phyloP scores from a whole-genome alignment of 2,797 vertebrate genomes.

The Synanceia verrucosa region DNA sequence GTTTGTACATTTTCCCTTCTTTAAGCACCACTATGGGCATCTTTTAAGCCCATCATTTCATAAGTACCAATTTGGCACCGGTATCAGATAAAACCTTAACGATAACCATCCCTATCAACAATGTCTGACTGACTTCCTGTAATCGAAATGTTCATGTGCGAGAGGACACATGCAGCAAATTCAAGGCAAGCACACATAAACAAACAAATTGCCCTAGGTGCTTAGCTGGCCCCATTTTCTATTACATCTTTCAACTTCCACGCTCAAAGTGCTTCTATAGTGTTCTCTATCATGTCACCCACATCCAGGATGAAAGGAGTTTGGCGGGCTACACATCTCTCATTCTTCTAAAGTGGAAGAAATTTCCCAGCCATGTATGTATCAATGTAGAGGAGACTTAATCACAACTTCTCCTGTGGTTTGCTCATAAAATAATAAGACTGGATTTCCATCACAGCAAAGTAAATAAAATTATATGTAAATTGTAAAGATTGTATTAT shows the following conservation, averaged over 20 bases:
- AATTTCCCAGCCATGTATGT: not conserved
- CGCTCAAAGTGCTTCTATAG: not conserved
- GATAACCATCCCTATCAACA: no score
- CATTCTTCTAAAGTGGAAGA: not conserved
- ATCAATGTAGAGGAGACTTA: not conserved
- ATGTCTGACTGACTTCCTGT: not conserved
- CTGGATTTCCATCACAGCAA: not conserved
- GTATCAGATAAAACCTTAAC: no score
- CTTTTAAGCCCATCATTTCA: no score
- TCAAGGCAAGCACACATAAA: not conserved
- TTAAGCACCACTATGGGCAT: no score
- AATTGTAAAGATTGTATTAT: no score
- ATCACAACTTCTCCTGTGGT: no score
- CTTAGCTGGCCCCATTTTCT: not conserved
- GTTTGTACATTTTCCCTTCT: no score
- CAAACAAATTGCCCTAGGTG: constrained; percentile 1
- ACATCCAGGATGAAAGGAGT: not conserved
- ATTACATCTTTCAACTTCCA: not conserved
- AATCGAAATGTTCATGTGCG: not conserved
- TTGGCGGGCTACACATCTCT: not conserved
- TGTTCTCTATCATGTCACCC: not conserved
- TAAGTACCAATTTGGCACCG: no score
- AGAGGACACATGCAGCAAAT: not conserved
- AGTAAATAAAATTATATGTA: no score
- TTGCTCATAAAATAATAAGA: not conserved